Conservation (phyloP, 2,797 vertebrate species). For the Gallinago solitaria region DNA sequence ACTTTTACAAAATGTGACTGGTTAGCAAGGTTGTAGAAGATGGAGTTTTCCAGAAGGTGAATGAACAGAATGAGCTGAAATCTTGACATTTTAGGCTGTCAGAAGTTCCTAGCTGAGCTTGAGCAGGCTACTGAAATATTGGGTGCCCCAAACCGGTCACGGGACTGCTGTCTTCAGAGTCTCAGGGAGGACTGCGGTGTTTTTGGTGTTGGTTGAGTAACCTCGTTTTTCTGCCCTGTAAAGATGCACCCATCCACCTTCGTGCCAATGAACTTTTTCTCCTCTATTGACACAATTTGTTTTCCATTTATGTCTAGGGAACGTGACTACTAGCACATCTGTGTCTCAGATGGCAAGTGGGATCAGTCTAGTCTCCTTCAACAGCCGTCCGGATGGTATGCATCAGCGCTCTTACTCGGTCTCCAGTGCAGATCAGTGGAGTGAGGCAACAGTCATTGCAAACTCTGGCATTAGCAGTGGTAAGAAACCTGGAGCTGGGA, state of each 20-base stretch:
- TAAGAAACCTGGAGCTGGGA: slow-evolving; percentile 72
- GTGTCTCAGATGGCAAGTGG: slow-evolving; percentile 93
- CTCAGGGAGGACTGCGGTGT: background rate
- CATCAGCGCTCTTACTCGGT: slow-evolving; percentile 97
- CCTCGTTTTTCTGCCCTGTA: background rate
- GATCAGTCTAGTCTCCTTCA: slow-evolving; percentile 91
- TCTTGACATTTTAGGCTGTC: background rate
- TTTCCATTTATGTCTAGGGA: slow-evolving; percentile 82
- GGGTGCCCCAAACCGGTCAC: background rate
- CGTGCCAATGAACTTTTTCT: background rate
- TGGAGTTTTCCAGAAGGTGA: background rate
- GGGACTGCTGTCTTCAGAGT: background rate
- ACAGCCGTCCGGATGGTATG: slow-evolving; percentile 89
- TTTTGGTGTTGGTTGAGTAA: background rate
- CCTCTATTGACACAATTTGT: slow-evolving; percentile 58
- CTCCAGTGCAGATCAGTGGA: slow-evolving; percentile 98
- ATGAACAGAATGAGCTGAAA: background rate
- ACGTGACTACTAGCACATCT: slow-evolving; percentile 88
- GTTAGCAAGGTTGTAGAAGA: background rate
- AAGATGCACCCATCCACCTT: background rate
- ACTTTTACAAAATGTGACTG: background rate
- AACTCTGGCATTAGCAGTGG: slow-evolving; percentile 97
- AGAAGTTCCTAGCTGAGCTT: background rate
- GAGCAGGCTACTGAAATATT: background rate
- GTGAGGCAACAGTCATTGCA: slow-evolving; percentile 93